Evolutionary conservation across 1,140 invertebrate genomes (phyloP).

Genomic region (Pachyrhynchus sulphureomaculatus): DNA sequence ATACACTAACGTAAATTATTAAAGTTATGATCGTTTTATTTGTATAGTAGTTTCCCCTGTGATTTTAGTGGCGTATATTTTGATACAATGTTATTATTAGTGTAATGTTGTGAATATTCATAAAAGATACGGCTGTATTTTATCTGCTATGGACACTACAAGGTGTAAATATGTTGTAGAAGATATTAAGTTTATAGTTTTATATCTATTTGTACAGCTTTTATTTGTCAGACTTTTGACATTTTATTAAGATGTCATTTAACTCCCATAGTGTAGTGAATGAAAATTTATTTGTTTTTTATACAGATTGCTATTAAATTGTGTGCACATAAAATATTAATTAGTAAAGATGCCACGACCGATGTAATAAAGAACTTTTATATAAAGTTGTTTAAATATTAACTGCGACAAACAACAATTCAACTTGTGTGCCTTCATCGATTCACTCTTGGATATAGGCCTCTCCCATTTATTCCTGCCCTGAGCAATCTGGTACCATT

Average conservation of each 20-base stretch:
- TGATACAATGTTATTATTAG: conserved; percentile 17
- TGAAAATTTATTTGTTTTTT: no score
- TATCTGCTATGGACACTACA: not conserved
- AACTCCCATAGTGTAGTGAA: no score
- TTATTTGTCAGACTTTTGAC: not conserved
- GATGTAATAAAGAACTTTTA: no score
- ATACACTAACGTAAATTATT: conserved; percentile 9
- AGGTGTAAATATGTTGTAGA: conserved; percentile 16
- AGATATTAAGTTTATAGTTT: conserved; percentile 12
- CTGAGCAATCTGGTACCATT: no score
- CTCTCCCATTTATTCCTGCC: no score
- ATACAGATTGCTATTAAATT: no score
- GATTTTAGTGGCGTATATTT: conserved; percentile 9
- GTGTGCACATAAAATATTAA: no score
- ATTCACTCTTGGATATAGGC: no score
- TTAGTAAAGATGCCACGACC: no score
- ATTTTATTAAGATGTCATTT: not conserved
- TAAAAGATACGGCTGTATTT: conserved; percentile 6
- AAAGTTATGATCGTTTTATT: conserved; percentile 14
- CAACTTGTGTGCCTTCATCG: no score
- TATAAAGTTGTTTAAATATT: no score
- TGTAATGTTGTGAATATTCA: conserved; percentile 13
- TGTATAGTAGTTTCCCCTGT: conserved; percentile 6
- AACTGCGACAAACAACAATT: no score
- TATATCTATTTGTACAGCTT: conserved; percentile 1